Evolutionary conservation across 23 tunicate species (phyloP).

Genomic region (Halocynthia aurantium): DNA sequence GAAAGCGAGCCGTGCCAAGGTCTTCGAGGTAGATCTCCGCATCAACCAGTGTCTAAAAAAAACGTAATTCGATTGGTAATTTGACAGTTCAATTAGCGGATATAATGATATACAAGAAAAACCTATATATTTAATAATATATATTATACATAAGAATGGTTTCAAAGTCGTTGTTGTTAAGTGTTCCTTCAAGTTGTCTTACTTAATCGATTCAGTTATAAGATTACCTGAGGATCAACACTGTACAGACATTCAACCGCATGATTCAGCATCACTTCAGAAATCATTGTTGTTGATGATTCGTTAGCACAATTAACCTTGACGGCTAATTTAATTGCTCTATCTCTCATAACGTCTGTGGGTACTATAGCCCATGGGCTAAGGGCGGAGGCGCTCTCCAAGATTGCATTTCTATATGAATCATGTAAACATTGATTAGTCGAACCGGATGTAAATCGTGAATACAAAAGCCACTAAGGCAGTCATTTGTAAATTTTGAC

Average conservation of each 20-base stretch:
- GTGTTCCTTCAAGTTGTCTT: too few relatives aligned
- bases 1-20: constrained; percentile 58
- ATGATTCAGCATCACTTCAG: background rate
- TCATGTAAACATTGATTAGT: background rate
- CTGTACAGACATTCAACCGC: background rate
- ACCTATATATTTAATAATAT: too few relatives aligned
- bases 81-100: background rate
- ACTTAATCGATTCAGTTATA: too few relatives aligned
- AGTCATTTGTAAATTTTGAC: background rate
- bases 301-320: background rate
- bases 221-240: constrained; percentile 7
- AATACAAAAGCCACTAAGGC: background rate
- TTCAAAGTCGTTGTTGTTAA: too few relatives aligned
- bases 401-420: constrained; percentile 46
- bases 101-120: too few relatives aligned
- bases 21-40: constrained; percentile 40
- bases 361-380: constrained; percentile 78
- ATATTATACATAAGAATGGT: too few relatives aligned
- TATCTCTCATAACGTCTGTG: constrained; percentile 28
- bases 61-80: background rate
- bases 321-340: constrained; percentile 22
- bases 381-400: constrained; percentile 66
- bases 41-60: constrained; percentile 27
- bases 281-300: background rate
- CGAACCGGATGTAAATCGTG: background rate